Evolutionary conservation across 2,888 invertebrate genomes (phyloP).

Genomic region (Cephus runcator): DNA sequence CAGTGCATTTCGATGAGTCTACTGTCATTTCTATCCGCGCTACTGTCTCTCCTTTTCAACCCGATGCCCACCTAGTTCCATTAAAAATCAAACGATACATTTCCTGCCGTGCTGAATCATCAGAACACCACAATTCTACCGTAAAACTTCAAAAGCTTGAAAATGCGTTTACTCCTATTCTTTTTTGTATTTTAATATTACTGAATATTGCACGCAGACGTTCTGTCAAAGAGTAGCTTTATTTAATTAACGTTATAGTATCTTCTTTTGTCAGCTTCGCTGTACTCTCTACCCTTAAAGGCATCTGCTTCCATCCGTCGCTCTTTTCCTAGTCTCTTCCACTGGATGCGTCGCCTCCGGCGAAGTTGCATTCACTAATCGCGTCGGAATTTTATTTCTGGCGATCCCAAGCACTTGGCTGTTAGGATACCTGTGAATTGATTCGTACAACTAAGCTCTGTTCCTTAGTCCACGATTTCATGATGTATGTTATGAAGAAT

Average conservation of each 20-base stretch:
- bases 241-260: neutral
- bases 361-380: neutral
- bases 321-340: neutral
- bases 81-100: neutral
- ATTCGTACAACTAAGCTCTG: neutral
- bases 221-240: neutral
- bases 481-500: neutral
- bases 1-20: neutral
- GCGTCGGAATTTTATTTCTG: neutral
- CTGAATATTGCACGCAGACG: neutral
- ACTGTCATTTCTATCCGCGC: neutral
- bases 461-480: neutral
- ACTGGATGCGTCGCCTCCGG: neutral
- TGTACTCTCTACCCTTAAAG: neutral
- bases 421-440: neutral
- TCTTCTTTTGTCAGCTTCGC: neutral
- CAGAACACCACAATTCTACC: neutral
- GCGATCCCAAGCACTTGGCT: neutral
- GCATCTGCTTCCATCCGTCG: neutral
- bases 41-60: neutral
- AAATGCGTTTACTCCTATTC: neutral
- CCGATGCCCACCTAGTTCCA: neutral
- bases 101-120: neutral
- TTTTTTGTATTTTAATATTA: neutral
- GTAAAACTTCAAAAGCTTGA: neutral